phyloP scores from a whole-genome alignment of 2,888 invertebrate species.

The Meloe dianella region DNA sequence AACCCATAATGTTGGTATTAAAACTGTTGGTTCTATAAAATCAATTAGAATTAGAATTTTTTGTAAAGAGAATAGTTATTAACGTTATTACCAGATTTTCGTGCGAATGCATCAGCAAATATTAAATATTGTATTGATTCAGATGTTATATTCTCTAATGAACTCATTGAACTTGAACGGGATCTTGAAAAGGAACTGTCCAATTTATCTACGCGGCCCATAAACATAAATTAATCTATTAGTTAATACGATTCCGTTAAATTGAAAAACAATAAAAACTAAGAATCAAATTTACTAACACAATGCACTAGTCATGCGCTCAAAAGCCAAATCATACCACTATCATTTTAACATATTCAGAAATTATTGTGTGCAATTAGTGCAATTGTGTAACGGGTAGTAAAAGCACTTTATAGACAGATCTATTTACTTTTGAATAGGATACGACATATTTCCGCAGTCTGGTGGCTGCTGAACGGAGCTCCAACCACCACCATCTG shows the following conservation, averaged over 20 bases:
- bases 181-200: slow-evolving; percentile 97
- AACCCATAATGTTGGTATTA: slow-evolving; percentile 93
- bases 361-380: background rate
- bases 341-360: slow-evolving; percentile 22
- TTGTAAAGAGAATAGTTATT: too few species aligned
- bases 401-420: too few species aligned
- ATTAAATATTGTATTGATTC: slow-evolving; percentile 96
- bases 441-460: too few species aligned
- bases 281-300: slow-evolving; percentile 18
- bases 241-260: slow-evolving; percentile 29
- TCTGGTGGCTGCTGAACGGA: too few species aligned
- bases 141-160: slow-evolving; percentile 94
- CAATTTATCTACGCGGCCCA: slow-evolving; percentile 90
- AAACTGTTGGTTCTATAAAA: slow-evolving; percentile 80
- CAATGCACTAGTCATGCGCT: slow-evolving; percentile 50
- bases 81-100: slow-evolving; percentile 80
- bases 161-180: slow-evolving; percentile 96
- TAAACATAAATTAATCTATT: slow-evolving; percentile 57
- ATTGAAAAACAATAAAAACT: slow-evolving; percentile 18
- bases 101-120: slow-evolving; percentile 94
- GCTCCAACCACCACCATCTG: too few species aligned
- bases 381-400: too few species aligned
- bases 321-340: slow-evolving; percentile 39
- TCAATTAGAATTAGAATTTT: background rate
- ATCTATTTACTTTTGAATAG: too few species aligned